Evolutionary conservation across 2,113 vertebrate genomes (phyloP), one percentile per base, ranked within the genome.

Genomic region (Pterocles orientalis): DNA sequence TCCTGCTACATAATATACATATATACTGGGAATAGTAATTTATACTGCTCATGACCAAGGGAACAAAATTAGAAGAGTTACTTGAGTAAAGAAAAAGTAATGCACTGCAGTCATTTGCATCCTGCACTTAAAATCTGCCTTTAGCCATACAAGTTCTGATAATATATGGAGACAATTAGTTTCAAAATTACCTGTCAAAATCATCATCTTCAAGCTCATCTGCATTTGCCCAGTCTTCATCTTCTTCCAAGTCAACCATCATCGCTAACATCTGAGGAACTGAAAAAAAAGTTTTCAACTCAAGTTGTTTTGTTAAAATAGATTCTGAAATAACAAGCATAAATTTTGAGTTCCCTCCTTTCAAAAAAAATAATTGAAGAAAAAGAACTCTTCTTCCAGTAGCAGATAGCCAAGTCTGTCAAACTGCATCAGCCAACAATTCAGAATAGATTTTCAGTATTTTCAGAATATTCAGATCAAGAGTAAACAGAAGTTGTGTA

Each of bases 191-290:
- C 99, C 99, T 99, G 97, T 99, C 99, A 98, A 99, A 99, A 95
- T 99, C 99, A 82, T 99, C 99, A 56, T 99, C 99, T 97, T 99
- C 99, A 69, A 99, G 97, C 61, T 99, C 99, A 84, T 99, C 99
- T 9, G 99, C 98, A 98, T 99, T 99, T 47, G 99, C 98, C 99
- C 99, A 99, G 29, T 99, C 99, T 76, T 99, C 99, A 68, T 99
- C 99, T 33, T 99, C 99, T 97, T 99, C 99, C 34, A 99, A 98
- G 92, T 99, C 99, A 95, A 99, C 99, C 99, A 99, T 99, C 99
- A 99, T 99, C 5, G 99, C 97, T 96, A 99, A 95, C 99, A 99
- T 99, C 94, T 99, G 99, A 90, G 99, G 99, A 92, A 99, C 99
- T 99, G 88, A 95, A 90, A 84, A 72, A 3, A 8, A 73, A 36